A percentile compares a stretch with the other conserved stretches of the same genome.
Conservation (phyloP, 2,888 invertebrate species). For the Habrosyne pyritoides region DNA sequence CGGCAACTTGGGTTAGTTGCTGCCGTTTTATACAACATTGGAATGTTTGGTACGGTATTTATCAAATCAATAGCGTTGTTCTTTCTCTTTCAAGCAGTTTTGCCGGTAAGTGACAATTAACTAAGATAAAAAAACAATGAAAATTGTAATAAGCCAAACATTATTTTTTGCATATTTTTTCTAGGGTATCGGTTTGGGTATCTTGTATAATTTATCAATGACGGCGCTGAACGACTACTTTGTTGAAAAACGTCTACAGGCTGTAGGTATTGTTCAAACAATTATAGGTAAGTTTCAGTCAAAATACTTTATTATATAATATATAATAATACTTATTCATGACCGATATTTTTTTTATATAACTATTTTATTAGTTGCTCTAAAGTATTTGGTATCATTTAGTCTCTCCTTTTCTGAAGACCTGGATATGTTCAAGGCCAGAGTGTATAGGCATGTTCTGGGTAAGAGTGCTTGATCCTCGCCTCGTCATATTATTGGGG, state of each 20-base stretch:
- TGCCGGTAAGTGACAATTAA: slow-evolving; percentile 44
- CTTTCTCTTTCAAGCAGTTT: slow-evolving; percentile 49
- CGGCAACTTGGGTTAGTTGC: slow-evolving; percentile 46
- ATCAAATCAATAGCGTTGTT: slow-evolving; percentile 43
- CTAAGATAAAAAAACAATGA: too few relatives aligned
- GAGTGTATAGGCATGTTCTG: too few relatives aligned
- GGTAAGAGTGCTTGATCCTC: too few relatives aligned
- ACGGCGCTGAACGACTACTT: slow-evolving; percentile 60
- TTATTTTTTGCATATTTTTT: slow-evolving; percentile 15
- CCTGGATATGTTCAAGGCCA: too few relatives aligned
- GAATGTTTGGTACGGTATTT: slow-evolving; percentile 46
- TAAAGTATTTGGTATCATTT: too few relatives aligned
- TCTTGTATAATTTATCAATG: slow-evolving; percentile 47
- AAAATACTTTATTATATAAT: too few relatives aligned
- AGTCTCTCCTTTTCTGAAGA: too few relatives aligned
- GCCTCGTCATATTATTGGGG: too few relatives aligned
- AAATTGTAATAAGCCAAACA: neutral
- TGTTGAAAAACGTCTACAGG: slow-evolving; percentile 50
- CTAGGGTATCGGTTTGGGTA: slow-evolving; percentile 52
- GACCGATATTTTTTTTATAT: too few relatives aligned
- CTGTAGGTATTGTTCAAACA: slow-evolving; percentile 50
- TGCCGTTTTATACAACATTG: slow-evolving; percentile 38
- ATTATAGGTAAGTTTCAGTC: slow-evolving; percentile 45
- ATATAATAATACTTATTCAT: too few relatives aligned
- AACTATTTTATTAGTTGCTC: too few relatives aligned